Percentiles rank a stretch among this genome's conserved stretches.
These are phyloP conservation scores for Mixornis gularis DNA, from an alignment of 2,113 vertebrate species.

Conservation along the genomic window DNA sequence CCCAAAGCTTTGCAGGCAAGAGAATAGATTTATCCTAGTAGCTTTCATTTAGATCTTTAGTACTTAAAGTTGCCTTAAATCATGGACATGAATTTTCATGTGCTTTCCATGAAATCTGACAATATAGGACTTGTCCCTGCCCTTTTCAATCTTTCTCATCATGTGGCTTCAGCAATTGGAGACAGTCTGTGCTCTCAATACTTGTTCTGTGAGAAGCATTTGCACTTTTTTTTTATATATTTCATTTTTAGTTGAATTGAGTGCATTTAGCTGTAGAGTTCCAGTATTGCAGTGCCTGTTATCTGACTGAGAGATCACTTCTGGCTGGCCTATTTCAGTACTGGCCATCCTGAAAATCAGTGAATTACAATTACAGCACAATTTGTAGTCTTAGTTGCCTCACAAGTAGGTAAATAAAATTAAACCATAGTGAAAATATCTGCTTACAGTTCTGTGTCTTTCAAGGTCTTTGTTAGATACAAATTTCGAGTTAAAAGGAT, in stretches of 20 bases:
- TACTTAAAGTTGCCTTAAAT: not conserved
- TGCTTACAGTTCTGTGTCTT: not conserved
- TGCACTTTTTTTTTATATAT: not conserved
- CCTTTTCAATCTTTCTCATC: not conserved
- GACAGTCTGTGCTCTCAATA: not conserved
- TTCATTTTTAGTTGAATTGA: not conserved
- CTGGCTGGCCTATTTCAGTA: not conserved
- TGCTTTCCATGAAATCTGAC: not conserved
- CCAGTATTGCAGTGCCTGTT: accelerated
- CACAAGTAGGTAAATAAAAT: not conserved
- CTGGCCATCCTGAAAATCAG: not conserved
- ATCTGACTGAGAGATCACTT: not conserved
- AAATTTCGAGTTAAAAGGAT: not conserved
- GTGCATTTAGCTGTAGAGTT: not conserved
- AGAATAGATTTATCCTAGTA: not conserved
- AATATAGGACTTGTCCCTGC: not conserved
- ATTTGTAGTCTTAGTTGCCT: not conserved
- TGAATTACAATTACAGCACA: not conserved
- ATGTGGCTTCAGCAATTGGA: not conserved
- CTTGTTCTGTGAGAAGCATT: not conserved
- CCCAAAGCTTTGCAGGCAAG: not conserved
- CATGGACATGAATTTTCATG: not conserved
- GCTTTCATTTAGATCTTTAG: not conserved
- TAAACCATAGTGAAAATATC: not conserved
- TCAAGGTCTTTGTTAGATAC: not conserved